Conservation (phyloP, 1,140 invertebrate genomes). For the Physella acuta region DNA sequence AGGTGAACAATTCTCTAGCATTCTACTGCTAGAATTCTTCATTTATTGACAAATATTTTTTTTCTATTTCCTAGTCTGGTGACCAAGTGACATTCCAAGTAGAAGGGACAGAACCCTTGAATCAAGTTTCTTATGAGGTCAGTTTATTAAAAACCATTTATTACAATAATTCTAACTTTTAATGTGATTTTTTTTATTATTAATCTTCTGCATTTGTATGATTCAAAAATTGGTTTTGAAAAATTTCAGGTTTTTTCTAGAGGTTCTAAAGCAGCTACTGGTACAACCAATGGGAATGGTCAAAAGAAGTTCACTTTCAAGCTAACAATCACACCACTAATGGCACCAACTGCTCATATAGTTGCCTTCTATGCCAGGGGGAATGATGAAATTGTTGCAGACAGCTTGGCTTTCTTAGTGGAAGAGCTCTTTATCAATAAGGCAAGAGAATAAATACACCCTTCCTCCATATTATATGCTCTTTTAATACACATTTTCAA, state of each 20-base stretch:
- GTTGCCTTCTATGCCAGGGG: constrained; percentile 26
- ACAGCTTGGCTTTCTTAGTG: constrained; percentile 30
- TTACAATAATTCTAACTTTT: too few species aligned
- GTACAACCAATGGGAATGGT: constrained; percentile 17
- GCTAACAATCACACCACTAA: constrained; percentile 23
- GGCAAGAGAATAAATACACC: too few species aligned
- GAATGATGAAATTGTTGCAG: constrained; percentile 29
- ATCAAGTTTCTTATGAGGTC: constrained; percentile 6
- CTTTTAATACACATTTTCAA: too few species aligned
- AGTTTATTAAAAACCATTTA: too few species aligned
- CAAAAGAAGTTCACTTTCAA: constrained; percentile 25
- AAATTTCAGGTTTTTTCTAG: constrained; percentile 41
- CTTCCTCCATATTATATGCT: too few species aligned
- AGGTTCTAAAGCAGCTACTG: constrained; percentile 21
- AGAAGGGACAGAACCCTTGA: constrained; percentile 8
- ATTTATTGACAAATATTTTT: too few species aligned
- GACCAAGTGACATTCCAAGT: constrained; percentile 1
- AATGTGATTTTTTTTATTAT: too few species aligned
- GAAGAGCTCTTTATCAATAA: constrained; percentile 31
- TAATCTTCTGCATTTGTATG: too few species aligned
- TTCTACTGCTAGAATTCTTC: too few species aligned
- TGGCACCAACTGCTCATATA: constrained; percentile 28
- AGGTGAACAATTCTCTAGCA: too few species aligned
- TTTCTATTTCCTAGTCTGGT: too few species aligned
- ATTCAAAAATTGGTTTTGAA: too few species aligned